Conservation (phyloP, 2,113 vertebrate species). For the Amazona vittata region DNA sequence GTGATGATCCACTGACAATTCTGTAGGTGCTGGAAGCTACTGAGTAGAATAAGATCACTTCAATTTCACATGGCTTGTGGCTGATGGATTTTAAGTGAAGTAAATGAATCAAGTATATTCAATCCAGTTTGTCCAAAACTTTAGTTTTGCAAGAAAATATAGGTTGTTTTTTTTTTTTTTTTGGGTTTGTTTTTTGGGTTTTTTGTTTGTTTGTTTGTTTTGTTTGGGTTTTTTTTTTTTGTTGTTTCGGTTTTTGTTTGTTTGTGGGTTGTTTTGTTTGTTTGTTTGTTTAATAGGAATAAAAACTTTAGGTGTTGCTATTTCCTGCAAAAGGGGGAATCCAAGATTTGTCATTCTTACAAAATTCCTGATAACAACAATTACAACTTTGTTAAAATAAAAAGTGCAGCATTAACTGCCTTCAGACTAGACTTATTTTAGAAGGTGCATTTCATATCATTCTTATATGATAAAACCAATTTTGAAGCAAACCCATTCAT, state of each 20-base stretch:
- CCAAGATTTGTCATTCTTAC: not conserved
- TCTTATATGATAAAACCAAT: not conserved
- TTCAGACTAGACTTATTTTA: not conserved
- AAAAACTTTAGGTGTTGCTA: not conserved
- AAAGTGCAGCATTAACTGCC: not conserved
- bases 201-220: not conserved
- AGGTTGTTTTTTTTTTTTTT: rapidly evolving
- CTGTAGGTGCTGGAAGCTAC: not conserved
- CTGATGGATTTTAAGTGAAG: not conserved
- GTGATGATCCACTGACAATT: not conserved
- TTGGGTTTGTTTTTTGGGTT: too few species aligned
- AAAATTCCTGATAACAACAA: not conserved
- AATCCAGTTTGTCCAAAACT: not conserved
- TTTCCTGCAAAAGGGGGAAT: not conserved
- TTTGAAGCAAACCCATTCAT: not conserved
- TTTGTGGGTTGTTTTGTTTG: too few species aligned
- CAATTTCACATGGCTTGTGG: not conserved
- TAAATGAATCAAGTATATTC: not conserved
- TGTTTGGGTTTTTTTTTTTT: not conserved
- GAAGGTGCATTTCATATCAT: not conserved
- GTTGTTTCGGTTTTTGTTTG: not conserved
- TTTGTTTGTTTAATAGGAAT: not conserved
- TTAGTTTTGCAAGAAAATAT: not conserved
- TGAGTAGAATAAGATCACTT: not conserved
- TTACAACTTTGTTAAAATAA: not conserved